These are phyloP conservation scores for Anthopleura xanthogrammica DNA, from an alignment of 92 coral and sea anemone genomes.

Conservation along the genomic window DNA sequence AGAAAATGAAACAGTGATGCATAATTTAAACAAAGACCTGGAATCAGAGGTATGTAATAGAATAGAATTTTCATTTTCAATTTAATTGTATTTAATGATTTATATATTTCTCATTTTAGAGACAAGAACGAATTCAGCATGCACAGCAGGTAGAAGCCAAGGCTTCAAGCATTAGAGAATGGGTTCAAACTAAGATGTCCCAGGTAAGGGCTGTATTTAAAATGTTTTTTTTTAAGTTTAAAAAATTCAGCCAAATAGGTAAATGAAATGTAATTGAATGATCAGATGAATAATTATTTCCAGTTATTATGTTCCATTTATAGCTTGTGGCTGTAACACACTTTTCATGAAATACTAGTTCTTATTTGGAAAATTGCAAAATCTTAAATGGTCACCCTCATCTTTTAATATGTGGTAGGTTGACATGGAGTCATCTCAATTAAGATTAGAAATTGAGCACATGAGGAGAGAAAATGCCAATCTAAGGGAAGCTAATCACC, in stretches of 20 bases:
- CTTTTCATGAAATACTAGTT: no score
- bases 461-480: constrained; percentile 47
- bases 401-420: constrained; percentile 19
- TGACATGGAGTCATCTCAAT: constrained; percentile 26
- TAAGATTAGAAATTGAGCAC: constrained; percentile 40
- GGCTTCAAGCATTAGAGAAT: constrained; percentile 77
- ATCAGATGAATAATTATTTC: no score
- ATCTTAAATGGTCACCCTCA: background rate
- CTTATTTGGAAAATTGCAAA: background rate
- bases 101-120: background rate
- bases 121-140: constrained; percentile 47
- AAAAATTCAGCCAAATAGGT: no score
- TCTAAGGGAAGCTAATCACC: constrained; percentile 50
- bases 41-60: constrained; percentile 66
- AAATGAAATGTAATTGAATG: no score
- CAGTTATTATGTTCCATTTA: no score
- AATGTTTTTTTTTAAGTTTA: no score
- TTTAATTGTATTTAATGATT: background rate
- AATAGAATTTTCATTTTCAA: background rate
- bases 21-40: constrained; percentile 58
- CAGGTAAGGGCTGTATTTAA: constrained; percentile 42
- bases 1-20: constrained; percentile 67
- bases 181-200: constrained; percentile 83
- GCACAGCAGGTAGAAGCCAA: constrained; percentile 80
- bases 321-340: no score